Base-by-base conservation (phyloP, 2,888 invertebrate genomes). In the Pasiphila rectangulata region DNA sequence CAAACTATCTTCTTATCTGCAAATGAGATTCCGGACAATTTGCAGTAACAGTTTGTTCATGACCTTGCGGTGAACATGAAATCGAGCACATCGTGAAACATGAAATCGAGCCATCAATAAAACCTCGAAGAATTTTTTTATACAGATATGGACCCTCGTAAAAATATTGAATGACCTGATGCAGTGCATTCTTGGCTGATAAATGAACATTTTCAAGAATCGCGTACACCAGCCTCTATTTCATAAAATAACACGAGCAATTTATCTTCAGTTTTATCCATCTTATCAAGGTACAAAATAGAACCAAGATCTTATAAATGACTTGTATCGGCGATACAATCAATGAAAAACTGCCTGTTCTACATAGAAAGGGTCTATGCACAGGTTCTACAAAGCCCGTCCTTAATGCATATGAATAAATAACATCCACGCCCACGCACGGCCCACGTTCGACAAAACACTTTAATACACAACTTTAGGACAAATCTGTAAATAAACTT, bases 401-500 rank as follows among this genome's bases (percentile, higher is more conserved):
- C 67, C 59, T 69, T 72, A 72, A 72, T 69, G 66, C 72, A 67
- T 67, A 71, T 79, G 77, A 77, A 85, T 84, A 83, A 80, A 82
- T 79, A 82, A 72, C 83, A 2, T 17, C 83, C 78, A 83, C 84
- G 72, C 73, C 45, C 60, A 65, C 68, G 71, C 75, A 61, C 72
- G 36, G 57, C 79, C 80, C 69, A 80, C 81, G 74, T 69, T 38
- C 61, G 63, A 77, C 75, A 74, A 75, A 77, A 80, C 75, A 79
- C 75, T 76, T n/a, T 79, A 77, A 78, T 78, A 79, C 65, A 59
- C 60, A 54, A 61, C 57, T 58, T 59, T 61, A 58, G 69, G 71
- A 79, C 75, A 74, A 78, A 78, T 76, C 72, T 72, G 69, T 74
- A 74, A 76, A 81, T 79, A 73, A 67, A 70, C 74, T 80, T 78